These are phyloP conservation scores for Egretta garzetta DNA, from an alignment of 2,113 vertebrate genomes.

Conservation along the genomic window DNA sequence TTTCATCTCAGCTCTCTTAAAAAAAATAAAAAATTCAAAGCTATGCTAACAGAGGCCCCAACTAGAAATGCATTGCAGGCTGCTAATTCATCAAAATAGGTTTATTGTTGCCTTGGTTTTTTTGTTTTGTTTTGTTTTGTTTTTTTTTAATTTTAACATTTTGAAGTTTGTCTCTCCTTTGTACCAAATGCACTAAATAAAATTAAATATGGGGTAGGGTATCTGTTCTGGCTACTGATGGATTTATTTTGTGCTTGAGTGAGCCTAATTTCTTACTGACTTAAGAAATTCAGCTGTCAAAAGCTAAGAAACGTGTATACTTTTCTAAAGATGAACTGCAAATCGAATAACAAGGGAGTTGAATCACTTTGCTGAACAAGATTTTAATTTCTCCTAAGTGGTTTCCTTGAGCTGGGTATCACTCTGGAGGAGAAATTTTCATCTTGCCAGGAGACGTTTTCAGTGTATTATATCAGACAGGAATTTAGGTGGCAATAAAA, in stretches of 20 bases:
- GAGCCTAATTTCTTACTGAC: background rate
- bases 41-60: background rate
- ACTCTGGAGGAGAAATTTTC: background rate
- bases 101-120: background rate
- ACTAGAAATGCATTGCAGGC: background rate
- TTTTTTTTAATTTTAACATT: background rate
- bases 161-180: background rate
- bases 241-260: background rate
- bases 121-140: background rate
- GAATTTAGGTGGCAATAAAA: background rate
- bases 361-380: background rate
- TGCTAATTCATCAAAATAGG: background rate
- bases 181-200: background rate
- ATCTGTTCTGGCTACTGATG: background rate
- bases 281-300: background rate
- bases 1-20: background rate
- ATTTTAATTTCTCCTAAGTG: background rate
- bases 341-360: background rate
- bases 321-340: background rate
- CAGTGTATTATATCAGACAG: background rate
- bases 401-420: background rate
- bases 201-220: background rate
- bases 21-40: background rate
- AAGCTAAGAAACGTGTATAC: background rate
- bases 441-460: background rate